Evolutionary conservation across 2,797 vertebrate species (phyloP).

Genomic region (Malurus leucopterus): DNA sequence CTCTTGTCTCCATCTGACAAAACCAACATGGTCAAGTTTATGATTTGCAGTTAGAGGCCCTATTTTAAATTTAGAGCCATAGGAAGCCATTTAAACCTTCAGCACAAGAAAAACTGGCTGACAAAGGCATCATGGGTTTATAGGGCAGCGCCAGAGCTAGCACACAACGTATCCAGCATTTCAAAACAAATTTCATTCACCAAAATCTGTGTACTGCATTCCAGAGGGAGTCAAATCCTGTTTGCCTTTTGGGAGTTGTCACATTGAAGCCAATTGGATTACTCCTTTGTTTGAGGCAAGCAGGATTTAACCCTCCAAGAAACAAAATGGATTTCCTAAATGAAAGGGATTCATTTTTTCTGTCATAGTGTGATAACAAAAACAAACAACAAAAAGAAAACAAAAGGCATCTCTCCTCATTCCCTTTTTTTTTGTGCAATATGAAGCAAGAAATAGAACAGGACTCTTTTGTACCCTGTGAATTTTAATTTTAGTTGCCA

Average conservation of each 20-base stretch:
- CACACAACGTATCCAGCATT: not conserved
- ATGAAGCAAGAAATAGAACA: not conserved
- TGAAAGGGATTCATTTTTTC: conserved; percentile 7
- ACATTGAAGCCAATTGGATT: conserved; percentile 54
- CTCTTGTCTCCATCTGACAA: not conserved
- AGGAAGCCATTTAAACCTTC: not conserved
- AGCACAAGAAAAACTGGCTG: not conserved
- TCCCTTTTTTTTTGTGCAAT: not conserved
- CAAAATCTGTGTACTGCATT: conserved; percentile 2
- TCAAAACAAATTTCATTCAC: conserved; percentile 32
- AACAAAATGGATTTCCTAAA: conserved; percentile 49
- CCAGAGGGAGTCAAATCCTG: conserved; percentile 39
- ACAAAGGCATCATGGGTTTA: not conserved
- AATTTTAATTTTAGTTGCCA: not conserved
- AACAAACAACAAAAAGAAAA: not conserved
- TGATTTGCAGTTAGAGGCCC: not conserved
- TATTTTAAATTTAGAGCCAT: conserved; percentile 8
- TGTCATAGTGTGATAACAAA: not conserved
- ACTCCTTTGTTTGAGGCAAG: conserved; percentile 37
- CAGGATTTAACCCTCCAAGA: conserved; percentile 47
- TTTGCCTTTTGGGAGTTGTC: conserved; percentile 58
- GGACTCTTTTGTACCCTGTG: not conserved
- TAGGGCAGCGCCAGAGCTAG: not conserved
- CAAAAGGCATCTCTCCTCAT: not conserved
- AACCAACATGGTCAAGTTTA: not conserved